Percentiles rank a stretch among this genome's conserved stretches.
These are phyloP conservation scores for Miltochrista miniata DNA, from an alignment of 2,888 invertebrate species.

Conservation along the genomic window DNA sequence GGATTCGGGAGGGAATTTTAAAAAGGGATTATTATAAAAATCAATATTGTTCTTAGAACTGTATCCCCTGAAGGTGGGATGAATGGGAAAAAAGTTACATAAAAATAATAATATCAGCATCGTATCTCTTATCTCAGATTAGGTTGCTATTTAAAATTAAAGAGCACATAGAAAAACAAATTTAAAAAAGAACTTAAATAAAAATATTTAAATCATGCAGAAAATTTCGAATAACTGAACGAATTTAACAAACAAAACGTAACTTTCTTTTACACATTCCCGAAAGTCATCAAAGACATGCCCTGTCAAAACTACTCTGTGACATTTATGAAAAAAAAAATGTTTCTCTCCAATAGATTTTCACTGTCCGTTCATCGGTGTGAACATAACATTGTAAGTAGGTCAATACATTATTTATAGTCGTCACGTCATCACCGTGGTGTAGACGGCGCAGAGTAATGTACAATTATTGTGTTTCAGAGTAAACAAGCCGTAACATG, in stretches of 20 bases:
- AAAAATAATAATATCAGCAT: too few relatives aligned
- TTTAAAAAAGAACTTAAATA: too few relatives aligned
- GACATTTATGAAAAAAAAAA: background rate
- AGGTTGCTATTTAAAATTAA: too few relatives aligned
- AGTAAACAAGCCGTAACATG: constrained; percentile 26
- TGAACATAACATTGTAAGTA: constrained; percentile 48
- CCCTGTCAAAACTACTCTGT: constrained; percentile 11
- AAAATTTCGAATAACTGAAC: too few relatives aligned
- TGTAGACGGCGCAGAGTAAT: constrained; percentile 27
- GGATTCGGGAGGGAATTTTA: too few relatives aligned
- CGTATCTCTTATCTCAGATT: too few relatives aligned
- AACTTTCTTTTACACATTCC: background rate
- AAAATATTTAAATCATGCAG: too few relatives aligned
- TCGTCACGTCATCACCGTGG: constrained; percentile 48
- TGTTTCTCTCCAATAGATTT: constrained; percentile 23
- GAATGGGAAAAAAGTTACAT: too few relatives aligned
- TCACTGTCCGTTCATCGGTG: constrained; percentile 8
- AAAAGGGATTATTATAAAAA: too few relatives aligned
- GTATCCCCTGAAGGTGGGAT: too few relatives aligned
- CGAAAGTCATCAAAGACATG: constrained; percentile 1
- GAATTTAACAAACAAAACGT: background rate
- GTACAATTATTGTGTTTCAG: constrained; percentile 37
- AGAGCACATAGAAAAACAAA: too few relatives aligned
- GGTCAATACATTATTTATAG: constrained; percentile 79
- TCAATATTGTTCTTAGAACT: too few relatives aligned